Evolutionary conservation across 53 echinoderm and acorn worm genomes (phyloP), one percentile per base, ranked within the genome.

Genomic region (Hippasteria phrygiana): DNA sequence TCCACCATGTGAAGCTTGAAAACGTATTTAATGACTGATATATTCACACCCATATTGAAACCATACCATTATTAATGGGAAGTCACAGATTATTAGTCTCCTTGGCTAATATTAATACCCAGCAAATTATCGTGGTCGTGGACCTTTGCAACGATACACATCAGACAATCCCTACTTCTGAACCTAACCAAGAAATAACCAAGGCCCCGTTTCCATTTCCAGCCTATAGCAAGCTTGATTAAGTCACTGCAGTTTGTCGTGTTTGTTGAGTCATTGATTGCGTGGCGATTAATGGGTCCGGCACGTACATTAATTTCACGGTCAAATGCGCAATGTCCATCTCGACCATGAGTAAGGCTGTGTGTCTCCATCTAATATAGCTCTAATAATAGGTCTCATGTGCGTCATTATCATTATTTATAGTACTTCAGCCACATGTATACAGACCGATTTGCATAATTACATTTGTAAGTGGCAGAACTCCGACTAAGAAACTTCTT

Each of bases 271-370:
- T 73, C 75, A 75, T 75, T 48, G 50, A 75, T 48, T 16, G 47
- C 41, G 31, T 3, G 32, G 12, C 33, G 51, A 48, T 32, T 75
- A 50, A 75, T 75, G 75, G 50, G 41, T 75, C 47, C 40, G 31
- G 29, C 14, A 48, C 31, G 33, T 75, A 75, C 75, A 75, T 75
- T 75, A 75, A 75, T 48, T 75, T 75, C 75, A 75, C 75, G 29
- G 75, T 75, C 50, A 75, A 16, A 46, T 75, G 41, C 48, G 50
- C 31, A 13, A 18, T 43, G 37, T 20, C 43, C 27, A 42, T 3
- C 73, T 11, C 42, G 22, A 18, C 41, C 27, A 10, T 73, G 73
- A n/a, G n/a, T 43, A 43, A 67, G 13, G 13, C 28, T 16, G 43
- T 34, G 69, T 34, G 13, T 67, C 69, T 34, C 69, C 34, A 34